Percentiles rank a stretch among this genome's conserved stretches.
phyloP scores from a whole-genome alignment of 2,888 invertebrate genomes.

The Azorinus chamasolen region DNA sequence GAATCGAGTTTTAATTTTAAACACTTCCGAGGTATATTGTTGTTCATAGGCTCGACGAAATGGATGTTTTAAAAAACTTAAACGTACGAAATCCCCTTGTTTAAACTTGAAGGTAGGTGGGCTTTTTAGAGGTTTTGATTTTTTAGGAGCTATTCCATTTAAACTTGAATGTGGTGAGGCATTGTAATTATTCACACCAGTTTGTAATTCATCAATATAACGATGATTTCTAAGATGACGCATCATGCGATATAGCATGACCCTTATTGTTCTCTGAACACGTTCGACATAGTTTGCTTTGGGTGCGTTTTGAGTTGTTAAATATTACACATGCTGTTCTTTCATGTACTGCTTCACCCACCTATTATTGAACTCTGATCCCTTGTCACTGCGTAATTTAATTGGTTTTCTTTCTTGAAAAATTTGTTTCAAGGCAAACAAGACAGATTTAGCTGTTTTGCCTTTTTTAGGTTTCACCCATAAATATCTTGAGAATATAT shows the following conservation, averaged over 20 bases:
- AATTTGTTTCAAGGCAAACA: constrained; percentile 42
- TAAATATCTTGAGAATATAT: constrained; percentile 38
- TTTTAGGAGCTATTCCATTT: constrained; percentile 33
- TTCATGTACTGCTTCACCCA: constrained; percentile 51
- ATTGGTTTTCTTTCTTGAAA: constrained; percentile 11
- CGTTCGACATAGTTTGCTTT: constrained; percentile 52
- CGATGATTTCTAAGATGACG: constrained; percentile 44
- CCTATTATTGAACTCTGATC: constrained; percentile 31
- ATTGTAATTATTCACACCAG: constrained; percentile 41
- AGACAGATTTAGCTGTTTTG: constrained; percentile 39
- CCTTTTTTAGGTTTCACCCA: constrained; percentile 37
- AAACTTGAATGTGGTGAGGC: constrained; percentile 39
- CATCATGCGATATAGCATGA: constrained; percentile 35
- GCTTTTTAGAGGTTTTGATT: constrained; percentile 3
- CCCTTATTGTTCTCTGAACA: no score
- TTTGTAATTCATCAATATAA: constrained; percentile 45
- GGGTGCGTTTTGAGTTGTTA: constrained; percentile 43
- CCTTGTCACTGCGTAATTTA: constrained; percentile 43
- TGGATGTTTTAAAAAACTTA: constrained; percentile 41
- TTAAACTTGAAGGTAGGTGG: constrained; percentile 20
- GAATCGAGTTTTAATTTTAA: constrained; percentile 42
- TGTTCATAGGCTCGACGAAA: constrained; percentile 49
- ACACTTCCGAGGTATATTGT: constrained; percentile 43
- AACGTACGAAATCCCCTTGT: constrained; percentile 26
- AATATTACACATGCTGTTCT: constrained; percentile 39